A percentile compares a stretch with the other conserved stretches of the same genome.
phyloP scores from a whole-genome alignment of 2,888 invertebrate species.

The Trichopoda pennipes region DNA sequence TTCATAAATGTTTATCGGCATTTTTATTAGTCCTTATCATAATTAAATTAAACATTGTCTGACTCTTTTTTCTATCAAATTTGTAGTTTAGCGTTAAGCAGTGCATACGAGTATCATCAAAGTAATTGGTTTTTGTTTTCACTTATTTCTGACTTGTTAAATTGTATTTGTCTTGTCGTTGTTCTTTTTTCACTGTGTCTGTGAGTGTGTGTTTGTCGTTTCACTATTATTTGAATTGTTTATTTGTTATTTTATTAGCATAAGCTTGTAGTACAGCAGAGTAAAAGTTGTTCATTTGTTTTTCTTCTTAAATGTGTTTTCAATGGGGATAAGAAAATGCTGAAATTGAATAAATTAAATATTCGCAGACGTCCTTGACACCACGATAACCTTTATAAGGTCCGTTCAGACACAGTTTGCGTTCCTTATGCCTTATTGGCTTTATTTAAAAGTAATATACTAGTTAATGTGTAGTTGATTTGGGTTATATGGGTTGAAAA shows the following conservation, averaged over 20 bases:
- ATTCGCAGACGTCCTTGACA: too few relatives aligned
- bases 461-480: too few relatives aligned
- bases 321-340: too few relatives aligned
- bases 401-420: too few relatives aligned
- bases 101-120: slow-evolving; percentile 34
- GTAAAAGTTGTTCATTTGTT: too few relatives aligned
- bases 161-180: slow-evolving; percentile 53
- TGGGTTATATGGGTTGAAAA: too few relatives aligned
- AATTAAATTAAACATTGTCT: slow-evolving; percentile 6
- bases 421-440: too few relatives aligned
- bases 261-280: too few relatives aligned
- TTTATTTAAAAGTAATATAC: too few relatives aligned
- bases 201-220: not conserved
- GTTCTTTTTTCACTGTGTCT: slow-evolving; percentile 15
- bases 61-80: slow-evolving; percentile 15
- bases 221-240: slow-evolving; percentile 13
- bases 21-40: slow-evolving; percentile 4
- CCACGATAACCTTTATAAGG: too few relatives aligned
- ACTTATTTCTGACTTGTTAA: not conserved
- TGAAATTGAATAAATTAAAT: too few relatives aligned
- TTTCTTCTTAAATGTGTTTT: too few relatives aligned
- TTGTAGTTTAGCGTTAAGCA: not conserved
- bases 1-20: not conserved
- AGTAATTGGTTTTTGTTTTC: slow-evolving; percentile 31
- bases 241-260: not conserved